Percentiles rank a stretch among this genome's conserved stretches.
These are phyloP conservation scores for Dasypus novemcinctus DNA, from an alignment of 2,113 vertebrate species.

Conservation along the genomic window DNA sequence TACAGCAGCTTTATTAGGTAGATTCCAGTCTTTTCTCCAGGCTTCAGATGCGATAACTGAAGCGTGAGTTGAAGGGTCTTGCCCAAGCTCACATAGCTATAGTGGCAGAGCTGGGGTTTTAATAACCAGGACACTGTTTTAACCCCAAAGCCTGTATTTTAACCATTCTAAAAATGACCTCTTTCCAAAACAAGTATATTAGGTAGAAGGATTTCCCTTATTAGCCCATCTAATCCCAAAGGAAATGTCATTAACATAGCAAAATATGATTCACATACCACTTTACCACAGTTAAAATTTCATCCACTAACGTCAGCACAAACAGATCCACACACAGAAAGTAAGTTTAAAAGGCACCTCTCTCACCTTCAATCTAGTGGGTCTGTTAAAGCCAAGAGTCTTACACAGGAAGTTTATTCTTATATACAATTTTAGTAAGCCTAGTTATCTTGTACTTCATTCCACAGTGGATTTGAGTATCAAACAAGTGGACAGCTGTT, in stretches of 20 bases:
- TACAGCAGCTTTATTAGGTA: background rate
- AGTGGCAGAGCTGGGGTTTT: background rate
- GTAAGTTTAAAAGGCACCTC: background rate
- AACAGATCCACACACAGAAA: background rate
- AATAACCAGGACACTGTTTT: background rate
- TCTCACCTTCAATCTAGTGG: background rate
- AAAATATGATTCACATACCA: background rate
- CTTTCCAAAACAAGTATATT: background rate
- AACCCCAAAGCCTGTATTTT: background rate
- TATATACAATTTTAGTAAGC: background rate
- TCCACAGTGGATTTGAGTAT: background rate
- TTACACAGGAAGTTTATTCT: background rate
- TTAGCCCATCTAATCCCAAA: background rate
- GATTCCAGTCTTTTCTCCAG: background rate
- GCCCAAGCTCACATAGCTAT: background rate
- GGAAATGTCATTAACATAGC: background rate
- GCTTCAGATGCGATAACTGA: background rate
- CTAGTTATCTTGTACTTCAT: background rate
- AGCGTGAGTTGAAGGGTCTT: background rate
- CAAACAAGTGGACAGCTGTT: background rate
- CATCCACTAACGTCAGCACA: background rate
- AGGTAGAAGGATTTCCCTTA: background rate
- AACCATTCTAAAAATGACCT: background rate
- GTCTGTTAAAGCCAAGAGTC: background rate
- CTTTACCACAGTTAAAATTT: background rate